These are phyloP conservation scores for Rissa tridactyla DNA, from an alignment of 2,113 vertebrate genomes.

Conservation along the genomic window DNA sequence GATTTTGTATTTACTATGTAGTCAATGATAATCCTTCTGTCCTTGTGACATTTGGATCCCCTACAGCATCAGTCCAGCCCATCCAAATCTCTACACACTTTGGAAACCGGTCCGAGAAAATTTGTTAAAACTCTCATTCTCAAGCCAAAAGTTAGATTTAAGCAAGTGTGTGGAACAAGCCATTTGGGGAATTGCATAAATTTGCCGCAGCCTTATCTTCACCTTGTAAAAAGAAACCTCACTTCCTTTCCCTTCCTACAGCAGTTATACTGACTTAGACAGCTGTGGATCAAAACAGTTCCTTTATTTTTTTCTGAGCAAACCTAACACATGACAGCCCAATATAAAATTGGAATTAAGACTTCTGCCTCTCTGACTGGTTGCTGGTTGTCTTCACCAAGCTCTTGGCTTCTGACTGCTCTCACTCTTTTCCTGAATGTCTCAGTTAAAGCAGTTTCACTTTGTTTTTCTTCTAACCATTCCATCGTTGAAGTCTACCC, in stretches of 20 bases:
- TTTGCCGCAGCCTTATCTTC: neutral
- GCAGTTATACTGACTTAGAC: neutral
- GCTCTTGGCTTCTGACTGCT: neutral
- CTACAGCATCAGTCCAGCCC: neutral
- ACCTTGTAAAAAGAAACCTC: neutral
- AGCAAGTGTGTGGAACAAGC: neutral
- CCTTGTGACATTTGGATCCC: neutral
- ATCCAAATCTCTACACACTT: neutral
- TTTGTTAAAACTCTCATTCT: neutral
- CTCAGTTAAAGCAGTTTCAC: neutral
- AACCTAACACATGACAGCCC: neutral
- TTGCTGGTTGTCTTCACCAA: neutral
- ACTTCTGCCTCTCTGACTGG: neutral
- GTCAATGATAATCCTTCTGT: neutral
- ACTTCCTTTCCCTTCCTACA: neutral
- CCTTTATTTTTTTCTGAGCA: neutral
- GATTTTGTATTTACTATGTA: neutral
- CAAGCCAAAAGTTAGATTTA: neutral
- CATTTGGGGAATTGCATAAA: neutral
- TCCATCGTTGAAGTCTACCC: neutral
- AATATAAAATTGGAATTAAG: neutral
- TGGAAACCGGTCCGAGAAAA: neutral
- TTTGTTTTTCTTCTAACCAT: neutral
- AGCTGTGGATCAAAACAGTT: neutral
- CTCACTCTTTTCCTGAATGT: neutral